Base-by-base conservation (phyloP, 2,888 invertebrate genomes). In the Sphecodes monilicornis region DNA sequence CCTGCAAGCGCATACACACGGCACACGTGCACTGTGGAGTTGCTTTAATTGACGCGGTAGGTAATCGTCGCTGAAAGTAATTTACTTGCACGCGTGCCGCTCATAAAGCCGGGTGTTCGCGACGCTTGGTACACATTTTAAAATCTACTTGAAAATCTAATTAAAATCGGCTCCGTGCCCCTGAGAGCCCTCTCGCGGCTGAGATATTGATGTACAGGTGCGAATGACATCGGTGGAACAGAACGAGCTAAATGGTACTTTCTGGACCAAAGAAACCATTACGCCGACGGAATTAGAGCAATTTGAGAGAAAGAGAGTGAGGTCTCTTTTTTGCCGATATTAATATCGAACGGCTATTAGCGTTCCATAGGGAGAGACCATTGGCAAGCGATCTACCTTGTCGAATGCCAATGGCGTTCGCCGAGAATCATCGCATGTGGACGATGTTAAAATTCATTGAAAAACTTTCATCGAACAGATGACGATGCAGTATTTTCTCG, bases 121-220 rank as follows among this genome's bases (percentile, higher is more conserved):
- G 84, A 86, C 88, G 87, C 88, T 86, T 79, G 88, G 87, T 87
- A 89, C 84, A 88, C 91, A 87, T 92, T 92, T 92, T 91, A 89
- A 91, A 91, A 91, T 92, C 89, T 92, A 91, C 91, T 92, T 91
- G 91, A 90, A 91, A 91, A 91, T 90, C 91, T 92, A 90, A 91
- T 91, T 91, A 91, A 78, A 84, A 39, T 50, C 43, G 66, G 64
- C 32, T 66, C 73, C 32, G 41, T 26, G 22, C 29, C 1, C 32
- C n/a, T n/a, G 36, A 66, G 54, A 43, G 29, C n/a, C 41, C 60
- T 13, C 39, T n/a, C 39, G 32, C 36, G 50, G 32, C 26, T 16
- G 22, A 22, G 36, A 41, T 60, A 82, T 72, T 78, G 71, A 78
- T 57, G 70, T 57, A 22, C 80, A 50, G 68, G 68, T 68, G 72